Evolutionary conservation across 2,888 invertebrate species (phyloP).

Genomic region (Reticulitermes lucifugus): DNA sequence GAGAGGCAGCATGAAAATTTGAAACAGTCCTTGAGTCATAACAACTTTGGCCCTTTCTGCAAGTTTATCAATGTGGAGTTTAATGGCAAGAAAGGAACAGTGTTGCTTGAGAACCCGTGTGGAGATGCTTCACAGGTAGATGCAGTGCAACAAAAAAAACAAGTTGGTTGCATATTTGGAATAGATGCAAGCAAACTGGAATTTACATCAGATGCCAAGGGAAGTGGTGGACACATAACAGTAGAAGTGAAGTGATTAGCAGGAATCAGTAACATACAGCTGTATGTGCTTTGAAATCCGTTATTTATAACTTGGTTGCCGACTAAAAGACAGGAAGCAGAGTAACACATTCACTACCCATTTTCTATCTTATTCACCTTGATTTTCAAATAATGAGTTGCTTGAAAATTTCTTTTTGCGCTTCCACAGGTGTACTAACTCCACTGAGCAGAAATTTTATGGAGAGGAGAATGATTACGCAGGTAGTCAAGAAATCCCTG

Average conservation of each 20-base stretch:
- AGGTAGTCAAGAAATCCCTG: too few species aligned
- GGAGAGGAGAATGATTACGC: too few species aligned
- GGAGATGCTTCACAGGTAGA: conserved; percentile 14
- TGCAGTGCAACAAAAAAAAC: not conserved
- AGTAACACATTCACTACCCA: too few species aligned
- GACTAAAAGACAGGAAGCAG: too few species aligned
- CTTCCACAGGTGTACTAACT: too few species aligned
- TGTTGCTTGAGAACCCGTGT: conserved; percentile 47
- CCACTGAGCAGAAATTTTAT: too few species aligned
- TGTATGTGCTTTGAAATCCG: too few species aligned
- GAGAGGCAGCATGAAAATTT: conserved; percentile 54
- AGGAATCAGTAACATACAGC: too few species aligned
- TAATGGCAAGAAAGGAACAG: conserved; percentile 62
- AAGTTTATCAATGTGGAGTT: conserved; percentile 74
- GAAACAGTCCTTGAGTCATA: conserved; percentile 20
- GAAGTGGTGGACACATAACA: not conserved
- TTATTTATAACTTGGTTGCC: too few species aligned
- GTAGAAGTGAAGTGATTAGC: not conserved
- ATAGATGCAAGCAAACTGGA: not conserved
- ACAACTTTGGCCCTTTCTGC: conserved; percentile 65
- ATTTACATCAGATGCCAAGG: not conserved
- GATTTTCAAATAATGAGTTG: too few species aligned
- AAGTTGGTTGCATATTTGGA: conserved; percentile 8
- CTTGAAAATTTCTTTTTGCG: too few species aligned
- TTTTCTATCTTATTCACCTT: too few species aligned